Base-by-base conservation (phyloP, 2,797 vertebrate species). In the Hypotaenidia okinawae region DNA sequence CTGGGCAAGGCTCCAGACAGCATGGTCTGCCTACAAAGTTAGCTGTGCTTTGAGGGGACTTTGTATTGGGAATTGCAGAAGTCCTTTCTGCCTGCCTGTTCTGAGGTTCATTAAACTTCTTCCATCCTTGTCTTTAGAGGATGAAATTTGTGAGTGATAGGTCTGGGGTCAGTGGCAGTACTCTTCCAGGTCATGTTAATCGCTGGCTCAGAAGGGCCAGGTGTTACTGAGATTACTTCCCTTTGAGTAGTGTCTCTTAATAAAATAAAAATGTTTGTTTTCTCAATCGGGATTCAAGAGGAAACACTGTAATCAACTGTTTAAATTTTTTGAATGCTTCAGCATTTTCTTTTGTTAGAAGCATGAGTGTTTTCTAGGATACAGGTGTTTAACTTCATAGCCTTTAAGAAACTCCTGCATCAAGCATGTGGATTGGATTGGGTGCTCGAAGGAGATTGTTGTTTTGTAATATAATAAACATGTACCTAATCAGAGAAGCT, bases 231-330 rank as follows among this genome's bases (percentile, higher is more conserved):
- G 69, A 59, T 84, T 89, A 58, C 54, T 85, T 94, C 62, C 22
- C 28, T 63, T 89, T 23, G 39, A 93, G 83, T 79, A 72, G 30
- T 39, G 23, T 73, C 37, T 81, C 51, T 83, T 80, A 94, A 89
- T 89, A 90, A 82, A 1, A 2, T 57, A 57, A 77, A 89, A 93
- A 32, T 6, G 12, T 69, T 96, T 91, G 69, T 95, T 93, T 93
- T 84, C 41, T 86, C 41, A 77, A 6, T 92, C 58, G 80, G 39
- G 4, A 16, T 35, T 95, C 30, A 91, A 95, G 92, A 93, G 81
- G 68, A 94, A 92, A 85, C 66, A 94, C 27, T 64, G 30, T 87
- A 95, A 96, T 96, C 87, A 91, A 59, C 67, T 92, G 89, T 84
- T 93, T 52, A 75, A 85, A 93, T 93, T 73, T 83, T 75, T 80